Evolutionary conservation across 1,140 invertebrate genomes (phyloP).

Genomic region (Limonius californicus): DNA sequence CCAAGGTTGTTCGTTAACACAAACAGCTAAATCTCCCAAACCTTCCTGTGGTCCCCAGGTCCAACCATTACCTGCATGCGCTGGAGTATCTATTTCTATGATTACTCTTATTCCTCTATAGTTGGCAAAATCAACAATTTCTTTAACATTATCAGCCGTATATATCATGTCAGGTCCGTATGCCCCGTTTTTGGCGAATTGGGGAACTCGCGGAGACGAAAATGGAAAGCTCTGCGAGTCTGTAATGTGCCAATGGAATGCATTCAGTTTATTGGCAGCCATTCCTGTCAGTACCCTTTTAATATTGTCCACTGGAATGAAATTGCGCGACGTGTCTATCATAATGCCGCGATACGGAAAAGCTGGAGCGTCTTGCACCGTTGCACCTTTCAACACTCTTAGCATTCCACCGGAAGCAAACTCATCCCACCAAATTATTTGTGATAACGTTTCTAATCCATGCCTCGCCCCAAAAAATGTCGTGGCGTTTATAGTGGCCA

Average conservation of each 20-base stretch:
- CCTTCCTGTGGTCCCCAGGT: conserved; percentile 67
- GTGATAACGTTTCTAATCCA: conserved; percentile 73
- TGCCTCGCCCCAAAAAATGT: conserved; percentile 76
- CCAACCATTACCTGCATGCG: conserved; percentile 78
- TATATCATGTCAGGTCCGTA: conserved; percentile 69
- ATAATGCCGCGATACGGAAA: conserved; percentile 68
- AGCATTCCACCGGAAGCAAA: conserved; percentile 58
- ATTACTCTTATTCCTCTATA: conserved; percentile 67
- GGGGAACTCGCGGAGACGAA: conserved; percentile 62
- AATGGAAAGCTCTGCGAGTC: conserved; percentile 82
- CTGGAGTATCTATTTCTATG: conserved; percentile 75
- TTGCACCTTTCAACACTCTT: conserved; percentile 52
- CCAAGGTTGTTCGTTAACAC: conserved; percentile 74
- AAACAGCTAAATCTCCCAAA: conserved; percentile 66
- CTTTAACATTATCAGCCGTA: conserved; percentile 60
- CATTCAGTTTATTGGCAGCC: conserved; percentile 76
- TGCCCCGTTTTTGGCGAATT: conserved; percentile 69
- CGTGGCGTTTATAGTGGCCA: conserved; percentile 60
- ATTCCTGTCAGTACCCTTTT: conserved; percentile 68
- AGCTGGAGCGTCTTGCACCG: conserved; percentile 56
- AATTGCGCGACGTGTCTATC: conserved; percentile 75
- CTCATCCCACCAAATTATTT: conserved; percentile 74
- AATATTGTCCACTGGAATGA: conserved; percentile 65
- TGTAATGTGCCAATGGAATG: conserved; percentile 82
- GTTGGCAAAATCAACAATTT: conserved; percentile 62